Conservation (phyloP, 2,113 vertebrate genomes). For the Arothron firmamentum region DNA sequence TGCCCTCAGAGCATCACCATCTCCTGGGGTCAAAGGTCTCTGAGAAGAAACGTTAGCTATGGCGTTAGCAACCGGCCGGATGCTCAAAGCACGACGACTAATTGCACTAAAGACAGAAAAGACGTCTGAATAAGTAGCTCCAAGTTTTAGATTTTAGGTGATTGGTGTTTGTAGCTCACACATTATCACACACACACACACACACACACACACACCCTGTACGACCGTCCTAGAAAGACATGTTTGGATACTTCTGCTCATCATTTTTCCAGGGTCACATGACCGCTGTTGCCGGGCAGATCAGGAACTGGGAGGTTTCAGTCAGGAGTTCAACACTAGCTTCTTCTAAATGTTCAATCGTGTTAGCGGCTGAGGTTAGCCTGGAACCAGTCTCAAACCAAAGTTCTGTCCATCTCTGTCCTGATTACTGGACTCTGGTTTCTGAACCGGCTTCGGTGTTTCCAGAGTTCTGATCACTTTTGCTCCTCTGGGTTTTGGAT, state of each 20-base stretch:
- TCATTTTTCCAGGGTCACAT: conserved; percentile 4
- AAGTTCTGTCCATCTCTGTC: too few relatives aligned
- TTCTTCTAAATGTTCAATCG: too few relatives aligned
- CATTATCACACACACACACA: not conserved
- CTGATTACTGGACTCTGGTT: too few relatives aligned
- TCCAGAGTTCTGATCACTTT: too few relatives aligned
- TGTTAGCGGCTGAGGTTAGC: too few relatives aligned
- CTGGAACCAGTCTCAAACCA: too few relatives aligned
- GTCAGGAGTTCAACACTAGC: too few relatives aligned
- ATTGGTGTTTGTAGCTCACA: conserved; percentile 37
- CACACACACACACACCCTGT: conserved; percentile 13
- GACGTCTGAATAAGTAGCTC: conserved; percentile 31
- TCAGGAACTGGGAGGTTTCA: not conserved
- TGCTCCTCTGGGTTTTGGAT: too few relatives aligned
- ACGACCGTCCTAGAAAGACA: not conserved
- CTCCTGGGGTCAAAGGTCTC: too few relatives aligned
- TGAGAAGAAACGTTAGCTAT: too few relatives aligned
- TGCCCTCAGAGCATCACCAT: too few relatives aligned
- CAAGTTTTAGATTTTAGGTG: conserved; percentile 51
- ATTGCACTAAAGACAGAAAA: conserved; percentile 66
- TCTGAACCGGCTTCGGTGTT: too few relatives aligned
- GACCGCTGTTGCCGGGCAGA: conserved; percentile 12
- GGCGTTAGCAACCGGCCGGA: not conserved
- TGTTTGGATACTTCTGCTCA: not conserved
- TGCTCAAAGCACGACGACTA: conserved; percentile 57